Conservation (phyloP, 1,140 invertebrate genomes). For the Drosophila insularis region DNA sequence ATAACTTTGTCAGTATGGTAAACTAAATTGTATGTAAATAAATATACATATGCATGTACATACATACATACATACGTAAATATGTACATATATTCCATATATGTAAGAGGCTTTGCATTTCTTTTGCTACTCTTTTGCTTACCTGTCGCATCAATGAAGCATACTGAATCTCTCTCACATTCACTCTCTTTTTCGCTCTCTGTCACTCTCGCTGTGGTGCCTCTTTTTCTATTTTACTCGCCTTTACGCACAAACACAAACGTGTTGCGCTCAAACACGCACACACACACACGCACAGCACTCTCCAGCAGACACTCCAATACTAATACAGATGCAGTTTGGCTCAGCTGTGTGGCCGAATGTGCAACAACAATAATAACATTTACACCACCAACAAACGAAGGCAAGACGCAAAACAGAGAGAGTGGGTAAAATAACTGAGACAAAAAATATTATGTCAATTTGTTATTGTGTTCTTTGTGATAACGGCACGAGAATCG, state of each 20-base stretch:
- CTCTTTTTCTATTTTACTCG: constrained; percentile 28
- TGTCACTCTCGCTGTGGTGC: background rate
- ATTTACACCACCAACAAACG: constrained; percentile 20
- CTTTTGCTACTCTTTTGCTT: constrained; percentile 30
- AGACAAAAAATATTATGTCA: constrained; percentile 41
- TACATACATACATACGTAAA: too few species aligned
- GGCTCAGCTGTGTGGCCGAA: constrained; percentile 62
- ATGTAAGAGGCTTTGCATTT: constrained; percentile 16
- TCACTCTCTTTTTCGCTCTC: constrained; percentile 10
- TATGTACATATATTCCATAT: too few species aligned
- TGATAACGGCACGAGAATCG: constrained; percentile 65
- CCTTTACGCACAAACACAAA: constrained; percentile 65
- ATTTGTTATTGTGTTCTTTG: constrained; percentile 41
- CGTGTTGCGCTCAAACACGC: constrained; percentile 58
- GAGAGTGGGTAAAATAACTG: constrained; percentile 1
- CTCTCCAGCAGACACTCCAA: background rate
- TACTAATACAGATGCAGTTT: constrained; percentile 40
- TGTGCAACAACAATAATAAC: constrained; percentile 26
- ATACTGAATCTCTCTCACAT: constrained; percentile 15
- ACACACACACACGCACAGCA: constrained; percentile 1
- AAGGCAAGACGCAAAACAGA: constrained; percentile 67
- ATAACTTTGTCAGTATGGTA: constrained; percentile 37
- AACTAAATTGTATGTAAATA: background rate
- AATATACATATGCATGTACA: too few species aligned
- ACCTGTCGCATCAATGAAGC: constrained; percentile 49